A percentile compares a stretch with the other conserved stretches of the same genome.
Evolutionary conservation across 2,113 vertebrate genomes (phyloP).

Genomic region (Neopipo cinnamomea): DNA sequence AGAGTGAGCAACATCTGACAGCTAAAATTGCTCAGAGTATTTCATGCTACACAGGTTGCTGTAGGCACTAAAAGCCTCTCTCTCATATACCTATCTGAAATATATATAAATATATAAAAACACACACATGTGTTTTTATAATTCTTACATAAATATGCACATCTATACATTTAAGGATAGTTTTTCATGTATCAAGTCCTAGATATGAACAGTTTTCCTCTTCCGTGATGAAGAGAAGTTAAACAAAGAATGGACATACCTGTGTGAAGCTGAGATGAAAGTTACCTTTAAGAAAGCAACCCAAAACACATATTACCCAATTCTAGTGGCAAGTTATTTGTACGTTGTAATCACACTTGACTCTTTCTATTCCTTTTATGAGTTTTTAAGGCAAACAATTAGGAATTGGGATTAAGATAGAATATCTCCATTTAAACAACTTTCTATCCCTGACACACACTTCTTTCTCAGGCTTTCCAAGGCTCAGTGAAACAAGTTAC

Average conservation of each 20-base stretch:
- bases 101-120: background rate
- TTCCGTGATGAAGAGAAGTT: background rate
- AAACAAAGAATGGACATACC: background rate
- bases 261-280: background rate
- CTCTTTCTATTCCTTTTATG: background rate
- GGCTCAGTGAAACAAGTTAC: background rate
- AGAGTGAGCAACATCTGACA: background rate
- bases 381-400: background rate
- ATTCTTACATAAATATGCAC: background rate
- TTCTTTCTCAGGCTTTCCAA: background rate
- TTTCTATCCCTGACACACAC: background rate
- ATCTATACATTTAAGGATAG: background rate
- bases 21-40: background rate
- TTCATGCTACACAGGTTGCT: background rate
- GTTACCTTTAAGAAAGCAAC: background rate
- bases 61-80: background rate
- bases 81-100: background rate
- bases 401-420: background rate
- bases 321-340: background rate
- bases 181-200: background rate
- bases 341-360: background rate
- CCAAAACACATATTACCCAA: background rate
- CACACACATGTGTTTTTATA: fast-evolving
- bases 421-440: background rate
- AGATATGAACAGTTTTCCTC: background rate